Base-by-base conservation (phyloP, 2,888 invertebrate genomes). In the Volucella zonaria region DNA sequence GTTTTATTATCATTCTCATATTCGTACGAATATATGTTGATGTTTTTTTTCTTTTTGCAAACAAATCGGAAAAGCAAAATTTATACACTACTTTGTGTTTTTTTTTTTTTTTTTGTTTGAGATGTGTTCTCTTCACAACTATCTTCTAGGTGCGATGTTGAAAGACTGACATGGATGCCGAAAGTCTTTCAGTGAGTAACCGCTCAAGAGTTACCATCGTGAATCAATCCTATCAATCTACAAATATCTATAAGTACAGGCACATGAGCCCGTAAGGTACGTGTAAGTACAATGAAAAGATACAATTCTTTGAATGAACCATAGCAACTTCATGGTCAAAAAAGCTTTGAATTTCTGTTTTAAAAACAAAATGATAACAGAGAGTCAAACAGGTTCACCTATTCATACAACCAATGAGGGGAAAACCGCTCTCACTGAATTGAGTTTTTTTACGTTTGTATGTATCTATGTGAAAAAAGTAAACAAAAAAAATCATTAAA, bases 341-440 rank as follows among this genome's bases (percentile, higher is more conserved):
- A 31, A 80, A 83, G 80, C 80, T 83, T 49, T n/a, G 11, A 68
- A 31, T 54, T 49, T 58, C 59, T 75, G 62, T 75, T 79, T 83
- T 75, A 18, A 83, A 80, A 75, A 64, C 64, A 42, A 54, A 61
- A 71, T 82, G 83, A 83, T 83, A 83, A 83, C 83, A 83, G 75
- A 82, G 82, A 77, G 78, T 59, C 52, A 8, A 9, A 51, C 61
- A 68, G 42, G 23, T 18, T 14, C 51, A 70, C 62, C 74, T 52
- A 43, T 31, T 31, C 31, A 31, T 31, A 43, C 15, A 52, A 59
- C 31, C 31, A 43, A 18, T 14, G 51, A 52, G 56, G 75, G 64
- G 76, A 61, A 43, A 70, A 14, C 45, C 23, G 10, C 52, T 43
- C 52, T 38, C 43, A 31, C 23, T 54, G 14, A 4, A 11, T 11